Evolutionary conservation across 1,140 invertebrate genomes (phyloP).

Genomic region (Tribolium castaneum): DNA sequence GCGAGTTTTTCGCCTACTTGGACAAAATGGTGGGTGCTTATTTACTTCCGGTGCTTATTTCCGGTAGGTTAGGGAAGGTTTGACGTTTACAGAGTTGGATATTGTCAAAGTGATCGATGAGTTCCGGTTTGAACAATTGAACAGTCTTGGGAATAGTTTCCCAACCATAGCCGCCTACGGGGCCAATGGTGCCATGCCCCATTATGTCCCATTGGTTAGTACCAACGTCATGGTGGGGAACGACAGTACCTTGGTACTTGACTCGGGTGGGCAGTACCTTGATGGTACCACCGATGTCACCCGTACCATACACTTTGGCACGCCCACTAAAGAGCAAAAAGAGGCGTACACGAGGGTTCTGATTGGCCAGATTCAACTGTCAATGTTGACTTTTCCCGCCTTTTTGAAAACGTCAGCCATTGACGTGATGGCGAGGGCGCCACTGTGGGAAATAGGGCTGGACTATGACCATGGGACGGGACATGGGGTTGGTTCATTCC

Average conservation of each 20-base stretch:
- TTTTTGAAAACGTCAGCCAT: constrained; percentile 74
- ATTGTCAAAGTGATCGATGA: constrained; percentile 74
- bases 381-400: constrained; percentile 75
- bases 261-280: constrained; percentile 80
- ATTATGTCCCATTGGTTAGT: constrained; percentile 84
- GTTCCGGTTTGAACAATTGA: constrained; percentile 75
- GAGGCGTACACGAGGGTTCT: constrained; percentile 90
- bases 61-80: constrained; percentile 54
- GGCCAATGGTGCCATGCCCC: constrained; percentile 88
- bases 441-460: constrained; percentile 83
- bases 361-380: constrained; percentile 84
- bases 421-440: constrained; percentile 80
- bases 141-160: constrained; percentile 81
- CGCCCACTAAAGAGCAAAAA: constrained; percentile 79
- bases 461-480: constrained; percentile 91
- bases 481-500: constrained; percentile 90
- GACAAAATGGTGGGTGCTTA: constrained; percentile 71
- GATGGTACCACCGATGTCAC: constrained; percentile 95
- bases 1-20: constrained; percentile 89
- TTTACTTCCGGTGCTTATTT: neutral
- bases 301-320: constrained; percentile 89
- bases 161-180: constrained; percentile 91
- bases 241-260: constrained; percentile 75
- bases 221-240: constrained; percentile 79
- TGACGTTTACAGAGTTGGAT: constrained; percentile 74